Evolutionary conservation across 2,797 vertebrate species (phyloP).

Genomic region (Enteromius trimaculatus): DNA sequence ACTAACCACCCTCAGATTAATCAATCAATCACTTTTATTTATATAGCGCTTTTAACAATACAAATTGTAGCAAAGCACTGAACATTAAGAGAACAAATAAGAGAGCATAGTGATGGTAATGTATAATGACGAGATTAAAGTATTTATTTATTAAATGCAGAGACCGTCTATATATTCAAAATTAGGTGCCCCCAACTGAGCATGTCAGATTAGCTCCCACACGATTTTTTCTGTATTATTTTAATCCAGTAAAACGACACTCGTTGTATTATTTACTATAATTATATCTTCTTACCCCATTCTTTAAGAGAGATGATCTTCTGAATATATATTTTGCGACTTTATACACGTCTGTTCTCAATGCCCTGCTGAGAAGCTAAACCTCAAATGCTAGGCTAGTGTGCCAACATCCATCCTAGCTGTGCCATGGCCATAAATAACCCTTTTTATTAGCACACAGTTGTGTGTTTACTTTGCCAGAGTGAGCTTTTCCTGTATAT

Average conservation of each 20-base stretch:
- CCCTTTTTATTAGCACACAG: conserved; percentile 54
- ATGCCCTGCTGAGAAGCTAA: conserved; percentile 36
- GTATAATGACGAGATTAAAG: no score
- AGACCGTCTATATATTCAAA: no score
- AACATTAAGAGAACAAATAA: no score
- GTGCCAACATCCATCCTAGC: conserved; percentile 40
- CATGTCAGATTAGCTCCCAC: background rate
- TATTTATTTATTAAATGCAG: no score
- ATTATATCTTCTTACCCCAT: background rate
- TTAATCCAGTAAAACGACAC: conserved; percentile 4
- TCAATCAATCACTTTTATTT: no score
- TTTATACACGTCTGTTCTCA: conserved; percentile 13
- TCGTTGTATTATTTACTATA: background rate
- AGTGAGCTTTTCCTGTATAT: conserved; percentile 40
- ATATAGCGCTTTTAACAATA: no score
- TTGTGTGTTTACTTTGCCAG: conserved; percentile 57
- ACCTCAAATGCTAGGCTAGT: conserved; percentile 39
- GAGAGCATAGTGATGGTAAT: no score
- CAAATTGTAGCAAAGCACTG: no score
- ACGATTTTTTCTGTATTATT: background rate
- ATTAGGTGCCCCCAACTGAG: no score
- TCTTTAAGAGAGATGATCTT: conserved; percentile 22
- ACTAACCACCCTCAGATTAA: background rate
- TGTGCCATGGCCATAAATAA: conserved; percentile 57
- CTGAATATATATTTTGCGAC: conserved; percentile 16